These are phyloP conservation scores for Brachionus rotundiformis DNA, from an alignment of 1,140 invertebrate genomes.

Conservation along the genomic window DNA sequence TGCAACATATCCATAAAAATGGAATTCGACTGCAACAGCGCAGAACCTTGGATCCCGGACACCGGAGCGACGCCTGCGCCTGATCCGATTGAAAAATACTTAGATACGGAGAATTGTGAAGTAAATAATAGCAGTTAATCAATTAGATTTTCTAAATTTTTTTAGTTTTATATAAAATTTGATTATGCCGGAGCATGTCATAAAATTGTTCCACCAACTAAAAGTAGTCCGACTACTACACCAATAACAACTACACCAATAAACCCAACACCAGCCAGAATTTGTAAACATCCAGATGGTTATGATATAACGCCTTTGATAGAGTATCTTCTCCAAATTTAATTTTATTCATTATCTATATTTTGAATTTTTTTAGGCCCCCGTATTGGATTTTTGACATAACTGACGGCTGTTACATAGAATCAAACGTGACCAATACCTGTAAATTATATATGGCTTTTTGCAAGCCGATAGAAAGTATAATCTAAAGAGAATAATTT, in stretches of 20 bases:
- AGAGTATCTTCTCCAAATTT: not conserved
- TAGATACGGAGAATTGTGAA: not conserved
- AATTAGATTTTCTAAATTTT: not conserved
- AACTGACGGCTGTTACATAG: not conserved
- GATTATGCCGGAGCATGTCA: conserved; percentile 49
- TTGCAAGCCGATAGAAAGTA: conserved; percentile 37
- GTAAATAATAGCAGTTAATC: not conserved
- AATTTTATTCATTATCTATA: not conserved
- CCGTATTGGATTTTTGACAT: conserved; percentile 44
- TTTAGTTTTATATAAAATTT: conserved; percentile 39
- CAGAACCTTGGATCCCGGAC: not conserved
- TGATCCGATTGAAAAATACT: not conserved
- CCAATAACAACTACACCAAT: not conserved
- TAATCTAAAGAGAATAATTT: not conserved
- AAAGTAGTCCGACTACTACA: not conserved
- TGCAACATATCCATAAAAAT: conserved; percentile 18
- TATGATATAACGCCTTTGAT: conserved; percentile 34
- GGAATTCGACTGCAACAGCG: conserved; percentile 49
- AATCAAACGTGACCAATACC: not conserved
- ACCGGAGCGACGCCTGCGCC: not conserved
- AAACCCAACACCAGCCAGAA: conserved; percentile 44
- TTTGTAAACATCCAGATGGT: conserved; percentile 12
- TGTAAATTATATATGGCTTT: conserved; percentile 31
- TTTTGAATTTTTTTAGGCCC: not conserved
- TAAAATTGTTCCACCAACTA: conserved; percentile 21